phyloP scores from a whole-genome alignment of 2,113 vertebrate genomes.

The Clarias macrocephalus region DNA sequence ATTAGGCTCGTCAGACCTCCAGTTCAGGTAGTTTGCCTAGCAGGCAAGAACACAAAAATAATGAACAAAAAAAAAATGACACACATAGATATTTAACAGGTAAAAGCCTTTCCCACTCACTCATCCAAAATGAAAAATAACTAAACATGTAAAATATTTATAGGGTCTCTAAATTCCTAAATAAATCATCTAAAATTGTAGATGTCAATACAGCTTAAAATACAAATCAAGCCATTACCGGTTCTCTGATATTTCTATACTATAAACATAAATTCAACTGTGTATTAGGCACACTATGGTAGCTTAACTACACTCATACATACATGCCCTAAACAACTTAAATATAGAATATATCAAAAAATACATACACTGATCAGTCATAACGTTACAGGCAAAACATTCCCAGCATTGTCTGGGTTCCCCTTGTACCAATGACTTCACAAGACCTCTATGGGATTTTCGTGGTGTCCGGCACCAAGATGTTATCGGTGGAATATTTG shows the following conservation, averaged over 20 bases:
- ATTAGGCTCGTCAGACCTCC: too few relatives aligned
- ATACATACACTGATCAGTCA: background rate
- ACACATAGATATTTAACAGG: background rate
- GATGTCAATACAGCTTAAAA: background rate
- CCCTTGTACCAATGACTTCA: too few relatives aligned
- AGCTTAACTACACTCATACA: background rate
- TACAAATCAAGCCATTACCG: background rate
- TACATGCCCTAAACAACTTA: background rate
- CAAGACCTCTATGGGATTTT: too few relatives aligned
- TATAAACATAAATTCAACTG: background rate
- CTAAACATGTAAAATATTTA: background rate
- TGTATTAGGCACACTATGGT: background rate
- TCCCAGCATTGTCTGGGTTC: too few relatives aligned
- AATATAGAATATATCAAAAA: background rate
- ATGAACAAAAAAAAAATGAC: too few relatives aligned
- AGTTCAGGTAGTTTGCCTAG: constrained; percentile 83
- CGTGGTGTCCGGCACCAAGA: too few relatives aligned
- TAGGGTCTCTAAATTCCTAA: background rate
- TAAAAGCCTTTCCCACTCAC: background rate
- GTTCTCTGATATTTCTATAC: background rate
- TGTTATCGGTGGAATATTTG: too few relatives aligned
- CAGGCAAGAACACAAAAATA: constrained; percentile 48
- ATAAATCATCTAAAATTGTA: background rate
- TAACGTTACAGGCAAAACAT: background rate
- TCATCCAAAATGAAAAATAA: too few relatives aligned